phyloP scores from a whole-genome alignment of 1,140 invertebrate genomes.

The Apis dorsata region DNA sequence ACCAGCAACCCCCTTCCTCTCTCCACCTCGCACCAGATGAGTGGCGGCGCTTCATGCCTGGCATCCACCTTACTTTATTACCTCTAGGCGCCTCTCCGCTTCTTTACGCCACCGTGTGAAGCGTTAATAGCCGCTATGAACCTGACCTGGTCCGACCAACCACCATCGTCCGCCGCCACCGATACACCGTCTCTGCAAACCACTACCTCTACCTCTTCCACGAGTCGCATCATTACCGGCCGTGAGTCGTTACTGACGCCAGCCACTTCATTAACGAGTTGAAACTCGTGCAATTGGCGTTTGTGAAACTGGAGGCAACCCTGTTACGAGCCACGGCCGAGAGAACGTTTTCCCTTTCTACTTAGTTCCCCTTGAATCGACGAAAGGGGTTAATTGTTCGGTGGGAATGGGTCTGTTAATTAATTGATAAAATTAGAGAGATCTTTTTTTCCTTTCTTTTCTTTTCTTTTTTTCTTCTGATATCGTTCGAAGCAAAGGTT shows the following conservation, averaged over 20 bases:
- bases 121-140: conserved; percentile 73
- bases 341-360: not conserved
- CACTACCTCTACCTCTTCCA: not conserved
- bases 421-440: too few relatives aligned
- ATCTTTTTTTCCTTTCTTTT: too few relatives aligned
- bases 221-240: conserved; percentile 6
- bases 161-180: conserved; percentile 2
- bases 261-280: conserved; percentile 37
- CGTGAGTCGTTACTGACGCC: conserved; percentile 2
- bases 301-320: not conserved
- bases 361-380: too few relatives aligned
- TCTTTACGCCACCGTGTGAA: conserved; percentile 63
- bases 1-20: conserved; percentile 24
- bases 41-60: conserved; percentile 12
- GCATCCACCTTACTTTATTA: conserved; percentile 63
- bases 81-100: conserved; percentile 65
- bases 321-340: not conserved
- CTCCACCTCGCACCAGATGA: not conserved
- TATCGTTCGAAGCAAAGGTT: too few relatives aligned
- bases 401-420: too few relatives aligned
- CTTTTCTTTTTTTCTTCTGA: too few relatives aligned
- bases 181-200: conserved; percentile 23
- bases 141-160: conserved; percentile 66
- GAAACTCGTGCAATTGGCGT: conserved; percentile 10
- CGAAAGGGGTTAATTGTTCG: too few relatives aligned